Percentiles rank a stretch among this genome's conserved stretches.
These are phyloP conservation scores for Mesaphorura yosii DNA, from an alignment of 1,140 invertebrate genomes.

Conservation along the genomic window DNA sequence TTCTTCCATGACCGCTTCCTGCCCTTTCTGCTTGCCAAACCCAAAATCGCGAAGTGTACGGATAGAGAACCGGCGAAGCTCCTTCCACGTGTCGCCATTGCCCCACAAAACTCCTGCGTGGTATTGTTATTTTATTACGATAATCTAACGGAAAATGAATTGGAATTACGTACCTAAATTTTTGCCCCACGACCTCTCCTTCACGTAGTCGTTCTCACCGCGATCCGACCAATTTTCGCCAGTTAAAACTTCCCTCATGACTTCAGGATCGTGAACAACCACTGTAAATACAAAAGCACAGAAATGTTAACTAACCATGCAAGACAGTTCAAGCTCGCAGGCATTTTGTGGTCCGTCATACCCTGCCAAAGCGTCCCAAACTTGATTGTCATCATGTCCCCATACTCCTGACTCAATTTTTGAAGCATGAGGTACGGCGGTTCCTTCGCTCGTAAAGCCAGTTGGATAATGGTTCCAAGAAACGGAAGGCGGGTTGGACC, in stretches of 20 bases:
- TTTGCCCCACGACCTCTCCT: background rate
- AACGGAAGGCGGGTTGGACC: slow-evolving; percentile 9
- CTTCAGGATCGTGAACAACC: slow-evolving; percentile 14
- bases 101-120: slow-evolving; percentile 47
- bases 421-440: slow-evolving; percentile 12
- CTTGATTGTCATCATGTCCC: slow-evolving; percentile 9
- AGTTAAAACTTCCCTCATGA: slow-evolving; percentile 4
- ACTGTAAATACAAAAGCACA: slow-evolving; percentile 6
- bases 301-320: background rate
- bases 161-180: background rate
- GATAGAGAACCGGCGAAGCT: slow-evolving; percentile 66
- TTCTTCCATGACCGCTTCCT: slow-evolving; percentile 34
- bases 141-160: background rate
- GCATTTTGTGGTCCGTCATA: too few species aligned
- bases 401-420: slow-evolving; percentile 12
- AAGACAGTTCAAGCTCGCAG: background rate
- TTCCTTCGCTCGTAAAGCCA: slow-evolving; percentile 8
- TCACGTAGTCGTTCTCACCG: background rate
- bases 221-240: slow-evolving; percentile 4
- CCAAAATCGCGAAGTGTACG: slow-evolving; percentile 68
- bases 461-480: slow-evolving; percentile 12
- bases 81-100: slow-evolving; percentile 63
- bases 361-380: slow-evolving; percentile 11
- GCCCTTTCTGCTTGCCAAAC: slow-evolving; percentile 23
- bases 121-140: background rate